Evolutionary conservation across 2,888 invertebrate species (phyloP).

Genomic region (Apoderus coryli): DNA sequence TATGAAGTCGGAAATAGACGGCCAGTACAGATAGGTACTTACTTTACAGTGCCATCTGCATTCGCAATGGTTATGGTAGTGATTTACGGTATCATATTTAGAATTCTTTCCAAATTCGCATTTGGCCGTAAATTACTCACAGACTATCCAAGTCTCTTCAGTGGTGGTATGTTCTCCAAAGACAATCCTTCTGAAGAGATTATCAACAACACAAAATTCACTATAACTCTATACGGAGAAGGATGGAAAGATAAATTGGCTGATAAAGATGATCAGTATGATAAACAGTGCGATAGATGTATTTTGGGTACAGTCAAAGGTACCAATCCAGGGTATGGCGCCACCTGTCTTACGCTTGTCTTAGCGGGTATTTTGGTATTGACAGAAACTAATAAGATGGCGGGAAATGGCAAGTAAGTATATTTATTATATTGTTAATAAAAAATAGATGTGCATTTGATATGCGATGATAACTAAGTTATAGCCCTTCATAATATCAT

Average conservation of each 20-base stretch:
- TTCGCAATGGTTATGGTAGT: conserved; percentile 35
- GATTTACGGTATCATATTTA: conserved; percentile 45
- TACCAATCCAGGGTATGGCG: conserved; percentile 67
- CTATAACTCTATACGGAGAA: conserved; percentile 53
- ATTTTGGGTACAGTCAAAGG: conserved; percentile 52
- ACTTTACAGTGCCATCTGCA: conserved; percentile 38
- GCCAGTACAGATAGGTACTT: conserved; percentile 67
- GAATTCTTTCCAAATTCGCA: conserved; percentile 31
- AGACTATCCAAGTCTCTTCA: conserved; percentile 15
- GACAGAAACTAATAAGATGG: conserved; percentile 61
- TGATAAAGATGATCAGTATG: conserved; percentile 41
- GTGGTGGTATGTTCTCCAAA: conserved; percentile 45
- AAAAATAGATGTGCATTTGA: too few relatives aligned
- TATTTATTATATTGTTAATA: too few relatives aligned
- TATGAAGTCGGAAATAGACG: conserved; percentile 51
- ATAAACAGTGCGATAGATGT: conserved; percentile 39
- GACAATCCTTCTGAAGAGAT: conserved; percentile 48
- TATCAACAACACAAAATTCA: conserved; percentile 46
- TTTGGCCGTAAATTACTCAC: conserved; percentile 41
- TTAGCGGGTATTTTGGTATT: conserved; percentile 61
- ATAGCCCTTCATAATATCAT: too few relatives aligned
- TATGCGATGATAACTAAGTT: too few relatives aligned
- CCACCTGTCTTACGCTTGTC: conserved; percentile 60
- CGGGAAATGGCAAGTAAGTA: conserved; percentile 33
- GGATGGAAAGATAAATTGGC: conserved; percentile 60